These are phyloP conservation scores for Helicoverpa armigera DNA, from an alignment of 1,140 invertebrate genomes.

Conservation along the genomic window DNA sequence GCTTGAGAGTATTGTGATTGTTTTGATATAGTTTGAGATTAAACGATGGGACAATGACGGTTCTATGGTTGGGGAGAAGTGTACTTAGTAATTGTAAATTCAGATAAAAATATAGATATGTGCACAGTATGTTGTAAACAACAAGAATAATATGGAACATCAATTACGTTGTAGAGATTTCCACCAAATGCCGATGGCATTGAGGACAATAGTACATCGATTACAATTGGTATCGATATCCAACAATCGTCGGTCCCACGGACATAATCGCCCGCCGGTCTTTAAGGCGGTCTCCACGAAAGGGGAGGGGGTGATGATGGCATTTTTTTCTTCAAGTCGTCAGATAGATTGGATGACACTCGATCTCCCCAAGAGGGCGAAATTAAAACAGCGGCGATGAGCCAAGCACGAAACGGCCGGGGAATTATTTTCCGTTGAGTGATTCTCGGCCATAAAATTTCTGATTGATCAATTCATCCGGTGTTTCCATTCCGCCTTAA, in stretches of 20 bases:
- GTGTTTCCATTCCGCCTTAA: slow-evolving; percentile 80
- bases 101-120: no score
- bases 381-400: slow-evolving; percentile 85
- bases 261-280: slow-evolving; percentile 67
- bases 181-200: neutral
- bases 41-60: no score
- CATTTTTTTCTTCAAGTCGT: slow-evolving; percentile 77
- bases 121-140: no score
- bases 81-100: no score
- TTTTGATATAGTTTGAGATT: neutral
- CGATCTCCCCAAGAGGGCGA: slow-evolving; percentile 83
- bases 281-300: slow-evolving; percentile 62
- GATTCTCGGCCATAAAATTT: slow-evolving; percentile 85
- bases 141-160: no score
- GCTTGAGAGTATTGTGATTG: neutral
- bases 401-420: slow-evolving; percentile 75
- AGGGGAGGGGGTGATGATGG: slow-evolving; percentile 58
- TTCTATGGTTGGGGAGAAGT: no score
- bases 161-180: neutral
- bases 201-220: neutral
- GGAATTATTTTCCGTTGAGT: slow-evolving; percentile 86
- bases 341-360: slow-evolving; percentile 85
- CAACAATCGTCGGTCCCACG: slow-evolving; percentile 67
- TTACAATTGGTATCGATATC: slow-evolving; percentile 14
- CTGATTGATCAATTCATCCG: slow-evolving; percentile 86